Evolutionary conservation across 2,797 vertebrate species (phyloP), one percentile per base, ranked within the genome.

Genomic region (Sus cebifrons): DNA sequence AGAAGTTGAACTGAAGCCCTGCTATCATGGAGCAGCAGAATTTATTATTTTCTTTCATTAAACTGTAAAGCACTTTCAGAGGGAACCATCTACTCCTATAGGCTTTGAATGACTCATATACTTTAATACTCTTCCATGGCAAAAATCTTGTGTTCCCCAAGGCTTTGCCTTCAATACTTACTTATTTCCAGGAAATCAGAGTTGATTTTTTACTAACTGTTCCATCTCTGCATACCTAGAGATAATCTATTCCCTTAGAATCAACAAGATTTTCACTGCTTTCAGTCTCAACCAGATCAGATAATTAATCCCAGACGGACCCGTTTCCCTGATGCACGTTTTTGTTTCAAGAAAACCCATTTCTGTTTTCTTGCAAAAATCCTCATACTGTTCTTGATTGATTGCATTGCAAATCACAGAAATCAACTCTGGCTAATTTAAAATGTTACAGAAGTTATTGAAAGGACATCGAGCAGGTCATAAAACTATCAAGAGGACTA

Each of bases 1-100:
- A 78, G 70, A 27, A 71, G 23, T 29, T 89, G 6, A 70, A 81
- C 17, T 29, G 74, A 13, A 73, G 21, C 36, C 67, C 75, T 36
- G 68, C 27, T 10, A 65, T 89, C 58, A 88, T 0, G 11, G 21
- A 79, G 27, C 68, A 64, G n/a, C 36, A 71, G 60, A 56, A 91
- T n/a, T 77, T 81, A 93, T 17, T 70, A 54, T 70, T 95, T 44
- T 93, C 52, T 68, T 90, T 94, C 74, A 86, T 29, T 68, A 52
- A 79, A 86, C 20, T 52, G 14, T 5, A 23, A 10, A 14, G 18
- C 4, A 82, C 44, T 84, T 95, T 88, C 6, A 78, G 71, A 89
- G 83, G 16, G 9, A 70, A 81, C 54, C 12, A n/a, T 13, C 16
- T 65, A 86, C 3, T 3, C 5, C 17, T 27, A 74, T 4, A 56